These are phyloP conservation scores for Plebejus melissa DNA, from an alignment of 2,888 invertebrate genomes.

Conservation along the genomic window DNA sequence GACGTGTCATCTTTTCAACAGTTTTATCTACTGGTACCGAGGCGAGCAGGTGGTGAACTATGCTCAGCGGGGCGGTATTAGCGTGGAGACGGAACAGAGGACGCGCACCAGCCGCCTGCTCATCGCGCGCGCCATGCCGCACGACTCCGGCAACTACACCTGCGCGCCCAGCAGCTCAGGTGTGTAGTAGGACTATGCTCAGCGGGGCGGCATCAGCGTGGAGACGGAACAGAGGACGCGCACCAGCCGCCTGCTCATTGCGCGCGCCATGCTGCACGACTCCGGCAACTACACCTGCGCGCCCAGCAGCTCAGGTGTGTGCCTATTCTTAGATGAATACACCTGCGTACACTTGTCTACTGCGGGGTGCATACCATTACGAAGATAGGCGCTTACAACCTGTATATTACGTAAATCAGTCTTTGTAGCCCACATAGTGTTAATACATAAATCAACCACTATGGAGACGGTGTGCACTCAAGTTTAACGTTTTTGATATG, in stretches of 20 bases:
- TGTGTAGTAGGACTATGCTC: conserved; percentile 40
- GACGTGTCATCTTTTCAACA: conserved; percentile 39
- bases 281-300: conserved; percentile 95
- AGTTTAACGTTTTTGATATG: too few relatives aligned
- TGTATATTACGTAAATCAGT: too few relatives aligned
- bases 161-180: conserved; percentile 91
- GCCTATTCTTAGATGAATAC: not conserved
- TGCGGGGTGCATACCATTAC: too few relatives aligned
- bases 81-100: conserved; percentile 91
- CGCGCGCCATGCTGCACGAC: conserved; percentile 90
- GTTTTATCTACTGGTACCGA: conserved; percentile 91
- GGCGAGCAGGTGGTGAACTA: conserved; percentile 91
- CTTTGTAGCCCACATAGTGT: too few relatives aligned
- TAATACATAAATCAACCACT: too few relatives aligned
- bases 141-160: conserved; percentile 94
- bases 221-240: too few relatives aligned
- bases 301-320: conserved; percentile 86
- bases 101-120: conserved; percentile 90
- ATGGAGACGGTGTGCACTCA: too few relatives aligned
- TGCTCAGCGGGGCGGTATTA: conserved; percentile 91
- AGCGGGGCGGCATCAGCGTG: conserved; percentile 56
- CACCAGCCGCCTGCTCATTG: conserved; percentile 80
- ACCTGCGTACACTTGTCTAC: conserved; percentile 67
- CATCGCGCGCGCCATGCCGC: conserved; percentile 89
- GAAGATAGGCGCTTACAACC: too few relatives aligned